Evolutionary conservation across 2,797 vertebrate species (phyloP).

Genomic region (Echeneis naucrates): DNA sequence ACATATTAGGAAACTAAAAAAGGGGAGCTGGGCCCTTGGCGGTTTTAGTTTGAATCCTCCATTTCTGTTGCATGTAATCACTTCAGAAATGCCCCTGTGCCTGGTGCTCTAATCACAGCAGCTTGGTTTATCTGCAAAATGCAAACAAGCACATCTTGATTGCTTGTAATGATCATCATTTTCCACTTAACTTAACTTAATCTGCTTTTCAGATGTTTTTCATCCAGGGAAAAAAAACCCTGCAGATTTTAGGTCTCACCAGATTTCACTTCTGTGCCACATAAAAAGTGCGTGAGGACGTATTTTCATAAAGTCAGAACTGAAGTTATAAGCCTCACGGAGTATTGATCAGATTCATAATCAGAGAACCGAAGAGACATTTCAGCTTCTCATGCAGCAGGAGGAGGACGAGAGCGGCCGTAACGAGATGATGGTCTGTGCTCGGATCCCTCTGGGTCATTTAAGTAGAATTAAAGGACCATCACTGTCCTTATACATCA

Average conservation of each 20-base stretch:
- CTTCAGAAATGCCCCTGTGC: constrained; percentile 60
- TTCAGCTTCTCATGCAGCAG: constrained; percentile 18
- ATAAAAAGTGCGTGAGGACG: constrained; percentile 23
- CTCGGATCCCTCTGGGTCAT: constrained; percentile 59
- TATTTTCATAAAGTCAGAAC: constrained; percentile 1
- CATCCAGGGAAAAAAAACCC: constrained; percentile 47
- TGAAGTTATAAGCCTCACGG: background rate
- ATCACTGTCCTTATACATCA: constrained; percentile 61
- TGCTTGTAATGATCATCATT: constrained; percentile 83
- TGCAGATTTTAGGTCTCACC: constrained; percentile 36
- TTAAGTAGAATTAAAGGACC: constrained; percentile 73
- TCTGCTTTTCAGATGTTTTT: constrained; percentile 71
- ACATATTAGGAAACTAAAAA: constrained; percentile 36
- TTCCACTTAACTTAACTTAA: constrained; percentile 83
- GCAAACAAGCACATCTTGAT: constrained; percentile 77
- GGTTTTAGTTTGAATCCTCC: constrained; percentile 52
- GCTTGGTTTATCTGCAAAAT: constrained; percentile 72
- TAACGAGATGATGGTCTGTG: constrained; percentile 58
- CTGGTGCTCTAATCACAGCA: constrained; percentile 74
- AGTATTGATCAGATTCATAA: constrained; percentile 11
- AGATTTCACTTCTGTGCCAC: constrained; percentile 32
- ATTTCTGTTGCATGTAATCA: constrained; percentile 59
- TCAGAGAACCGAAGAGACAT: constrained; percentile 16
- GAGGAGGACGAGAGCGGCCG: constrained; percentile 42
- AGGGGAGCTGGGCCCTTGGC: constrained; percentile 43